Evolutionary conservation across 2,888 invertebrate genomes (phyloP).

Genomic region (Ctena decussata): DNA sequence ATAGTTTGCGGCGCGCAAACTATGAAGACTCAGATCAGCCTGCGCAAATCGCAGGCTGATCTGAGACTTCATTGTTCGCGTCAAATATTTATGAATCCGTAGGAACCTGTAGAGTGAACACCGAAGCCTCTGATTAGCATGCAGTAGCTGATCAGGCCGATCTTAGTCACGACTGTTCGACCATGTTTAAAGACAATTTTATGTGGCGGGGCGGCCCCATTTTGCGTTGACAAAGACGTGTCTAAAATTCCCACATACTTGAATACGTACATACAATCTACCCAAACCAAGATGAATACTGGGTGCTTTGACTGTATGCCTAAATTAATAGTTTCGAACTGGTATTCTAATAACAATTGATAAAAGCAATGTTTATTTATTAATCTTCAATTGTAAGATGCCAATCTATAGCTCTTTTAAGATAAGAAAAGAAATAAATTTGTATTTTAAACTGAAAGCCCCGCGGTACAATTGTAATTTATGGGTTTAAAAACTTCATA

Average conservation of each 20-base stretch:
- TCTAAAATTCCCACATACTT: background rate
- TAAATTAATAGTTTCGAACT: background rate
- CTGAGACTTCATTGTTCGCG: too few species aligned
- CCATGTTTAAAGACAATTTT: too few species aligned
- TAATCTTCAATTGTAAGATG: slow-evolving; percentile 2
- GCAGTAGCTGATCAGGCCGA: too few species aligned
- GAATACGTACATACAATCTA: background rate
- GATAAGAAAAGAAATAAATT: background rate
- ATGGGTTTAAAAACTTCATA: background rate
- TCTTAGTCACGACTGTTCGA: too few species aligned
- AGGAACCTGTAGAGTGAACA: too few species aligned
- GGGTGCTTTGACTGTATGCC: background rate
- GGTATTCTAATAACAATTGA: background rate
- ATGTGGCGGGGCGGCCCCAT: background rate
- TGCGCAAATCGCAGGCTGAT: too few species aligned
- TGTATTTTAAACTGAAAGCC: background rate
- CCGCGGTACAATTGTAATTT: background rate
- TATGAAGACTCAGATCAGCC: too few species aligned
- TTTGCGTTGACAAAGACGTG: background rate
- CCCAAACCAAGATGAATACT: background rate
- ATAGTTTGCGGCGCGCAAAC: too few species aligned
- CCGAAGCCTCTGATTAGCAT: too few species aligned
- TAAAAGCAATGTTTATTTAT: background rate
- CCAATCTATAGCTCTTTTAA: background rate
- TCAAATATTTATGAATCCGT: too few species aligned